Conservation (phyloP, 2,888 invertebrate genomes). For the Cynaeus angustus region DNA sequence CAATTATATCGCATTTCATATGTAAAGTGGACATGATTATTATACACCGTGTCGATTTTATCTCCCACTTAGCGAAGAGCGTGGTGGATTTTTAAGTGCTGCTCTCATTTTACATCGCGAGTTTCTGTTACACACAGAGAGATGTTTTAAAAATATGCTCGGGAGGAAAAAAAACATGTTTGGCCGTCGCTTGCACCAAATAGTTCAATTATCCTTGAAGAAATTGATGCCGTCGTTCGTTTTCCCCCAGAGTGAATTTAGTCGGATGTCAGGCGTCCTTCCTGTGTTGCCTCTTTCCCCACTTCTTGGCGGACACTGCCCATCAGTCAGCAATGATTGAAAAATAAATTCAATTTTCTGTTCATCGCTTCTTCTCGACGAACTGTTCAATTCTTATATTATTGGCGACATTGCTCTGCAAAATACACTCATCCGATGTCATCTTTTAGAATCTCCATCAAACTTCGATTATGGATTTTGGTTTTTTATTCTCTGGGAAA, state of each 20-base stretch:
- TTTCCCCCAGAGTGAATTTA: slow-evolving; percentile 60
- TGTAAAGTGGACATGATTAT: slow-evolving; percentile 54
- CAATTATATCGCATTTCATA: slow-evolving; percentile 56
- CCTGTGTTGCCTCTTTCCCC: slow-evolving; percentile 48
- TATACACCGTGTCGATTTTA: slow-evolving; percentile 52
- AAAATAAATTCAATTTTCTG: slow-evolving; percentile 72
- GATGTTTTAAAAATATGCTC: not conserved
- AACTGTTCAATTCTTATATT: slow-evolving; percentile 49
- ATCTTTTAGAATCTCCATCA: slow-evolving; percentile 29
- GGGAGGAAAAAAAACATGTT: slow-evolving; percentile 10
- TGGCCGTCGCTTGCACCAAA: slow-evolving; percentile 39
- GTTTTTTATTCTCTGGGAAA: too few species aligned
- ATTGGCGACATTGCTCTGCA: slow-evolving; percentile 46
- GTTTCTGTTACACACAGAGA: slow-evolving; percentile 17
- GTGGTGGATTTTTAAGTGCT: slow-evolving; percentile 45
- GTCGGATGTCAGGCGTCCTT: slow-evolving; percentile 59
- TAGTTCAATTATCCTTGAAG: slow-evolving; percentile 55
- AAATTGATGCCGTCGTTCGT: slow-evolving; percentile 60
- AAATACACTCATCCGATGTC: slow-evolving; percentile 38
- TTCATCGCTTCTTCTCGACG: slow-evolving; percentile 67
- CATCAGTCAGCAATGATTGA: slow-evolving; percentile 73
- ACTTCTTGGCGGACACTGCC: slow-evolving; percentile 67
- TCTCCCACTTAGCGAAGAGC: slow-evolving; percentile 39
- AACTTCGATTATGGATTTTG: slow-evolving; percentile 14
- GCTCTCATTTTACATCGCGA: slow-evolving; percentile 35